These are phyloP conservation scores for Daubentonia madagascariensis DNA, from an alignment of 2,113 vertebrate genomes.

Conservation along the genomic window DNA sequence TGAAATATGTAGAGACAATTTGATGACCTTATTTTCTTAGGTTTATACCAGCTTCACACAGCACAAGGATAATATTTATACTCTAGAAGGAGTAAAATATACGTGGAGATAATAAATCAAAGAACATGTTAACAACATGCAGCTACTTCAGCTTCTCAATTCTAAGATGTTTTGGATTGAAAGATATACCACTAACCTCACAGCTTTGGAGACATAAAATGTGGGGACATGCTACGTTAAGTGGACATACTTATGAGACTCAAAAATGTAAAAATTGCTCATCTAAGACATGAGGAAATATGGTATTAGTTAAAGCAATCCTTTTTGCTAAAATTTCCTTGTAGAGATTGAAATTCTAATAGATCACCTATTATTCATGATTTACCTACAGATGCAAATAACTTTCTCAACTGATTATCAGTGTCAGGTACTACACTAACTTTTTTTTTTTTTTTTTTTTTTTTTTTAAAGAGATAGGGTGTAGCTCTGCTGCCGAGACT, in stretches of 20 bases:
- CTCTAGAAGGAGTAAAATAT: neutral
- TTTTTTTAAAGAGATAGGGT: too few species aligned
- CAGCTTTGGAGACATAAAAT: neutral
- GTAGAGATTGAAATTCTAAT: slow-evolving; percentile 15
- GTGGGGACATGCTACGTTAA: too few species aligned
- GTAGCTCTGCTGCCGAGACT: too few species aligned
- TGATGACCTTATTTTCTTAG: neutral
- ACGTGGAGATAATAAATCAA: neutral
- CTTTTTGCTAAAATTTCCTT: neutral
- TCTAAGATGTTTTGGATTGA: neutral
- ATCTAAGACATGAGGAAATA: neutral
- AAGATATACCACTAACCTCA: neutral
- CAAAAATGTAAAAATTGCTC: neutral
- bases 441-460: neutral
- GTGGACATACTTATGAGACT: neutral
- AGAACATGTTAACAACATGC: neutral
- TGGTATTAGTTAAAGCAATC: neutral
- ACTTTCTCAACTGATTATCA: neutral
- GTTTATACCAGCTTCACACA: neutral
- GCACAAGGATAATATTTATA: neutral
- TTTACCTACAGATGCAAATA: neutral
- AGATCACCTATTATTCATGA: neutral
- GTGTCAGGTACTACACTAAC: neutral
- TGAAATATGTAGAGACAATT: neutral
- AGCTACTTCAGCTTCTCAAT: neutral